Base-by-base conservation (phyloP, 2,888 invertebrate species). In the Taenaris catops region DNA sequence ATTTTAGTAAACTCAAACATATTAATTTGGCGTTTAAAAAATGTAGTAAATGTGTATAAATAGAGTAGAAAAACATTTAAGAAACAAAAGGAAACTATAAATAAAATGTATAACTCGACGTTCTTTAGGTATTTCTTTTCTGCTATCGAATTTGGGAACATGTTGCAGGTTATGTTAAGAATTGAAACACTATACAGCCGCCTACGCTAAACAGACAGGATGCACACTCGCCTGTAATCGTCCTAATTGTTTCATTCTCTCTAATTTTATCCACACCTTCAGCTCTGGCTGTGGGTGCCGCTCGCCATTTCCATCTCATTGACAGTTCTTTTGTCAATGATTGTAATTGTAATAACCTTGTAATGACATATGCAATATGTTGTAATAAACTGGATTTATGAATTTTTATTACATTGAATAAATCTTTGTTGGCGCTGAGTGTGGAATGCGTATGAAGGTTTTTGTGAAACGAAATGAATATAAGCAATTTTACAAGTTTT, bases 201-300 rank as follows among this genome's bases (percentile, higher is more conserved):
- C 72, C 75, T 63, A 70, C 70, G 36, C 49, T 59, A 54, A 56
- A 51, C 48, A 46, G 58, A 58, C 72, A 72, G 72, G 71, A 73
- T 71, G 64, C 59, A 53, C 62, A 56, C 58, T 46, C 49, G 54
- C 44, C 58, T 60, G 63, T 66, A 70, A 68, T 71, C 58, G 61
- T 46, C 59, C 65, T 73, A 79, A 83, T 83, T 81, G 61, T 63
- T 59, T 55, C 54, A 59, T 56, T 59, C 51, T 51, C 64, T 63
- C 63, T 66, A 70, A 80, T 75, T 74, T 70, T 55, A 53, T 64
- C 53, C 69, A 46, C 65, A 56, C 63, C 62, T 56, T 58, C 21
- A 12, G 45, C 41, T 9, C 12, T 10, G 65, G 73, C 62, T 12
- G 28, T 29, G 29, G 29, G 29, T 21, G 72, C 61, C 48, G 48